Evolutionary conservation across 2,113 vertebrate species (phyloP).

Genomic region (Sylvia atricapilla): DNA sequence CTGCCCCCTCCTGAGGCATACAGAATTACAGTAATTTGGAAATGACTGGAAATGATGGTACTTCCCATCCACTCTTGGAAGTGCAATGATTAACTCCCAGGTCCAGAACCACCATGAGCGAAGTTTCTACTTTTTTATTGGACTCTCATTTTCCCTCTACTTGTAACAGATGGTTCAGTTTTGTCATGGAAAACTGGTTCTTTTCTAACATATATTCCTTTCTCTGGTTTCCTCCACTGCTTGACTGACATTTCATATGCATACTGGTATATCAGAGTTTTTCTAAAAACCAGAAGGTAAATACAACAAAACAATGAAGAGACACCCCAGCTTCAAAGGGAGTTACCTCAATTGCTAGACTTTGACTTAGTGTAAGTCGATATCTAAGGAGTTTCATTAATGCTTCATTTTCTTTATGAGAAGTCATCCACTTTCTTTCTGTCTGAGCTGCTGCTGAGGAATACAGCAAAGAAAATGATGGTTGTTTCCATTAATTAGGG

Average conservation of each 20-base stretch:
- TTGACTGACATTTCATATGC: not conserved
- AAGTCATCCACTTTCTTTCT: not conserved
- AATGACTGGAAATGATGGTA: not conserved
- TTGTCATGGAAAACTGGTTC: not conserved
- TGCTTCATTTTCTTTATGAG: not conserved
- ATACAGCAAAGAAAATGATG: not conserved
- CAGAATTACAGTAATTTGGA: not conserved
- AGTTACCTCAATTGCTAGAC: not conserved
- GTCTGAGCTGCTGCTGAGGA: not conserved
- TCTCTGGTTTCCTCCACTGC: not conserved
- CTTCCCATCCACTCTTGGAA: not conserved
- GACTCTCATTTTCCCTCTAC: not conserved
- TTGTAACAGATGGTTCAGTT: not conserved
- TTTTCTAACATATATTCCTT: not conserved
- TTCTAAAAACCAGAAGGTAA: not conserved
- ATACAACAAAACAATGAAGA: not conserved
- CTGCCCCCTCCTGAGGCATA: not conserved
- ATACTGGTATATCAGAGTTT: not conserved
- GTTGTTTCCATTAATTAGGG: not conserved
- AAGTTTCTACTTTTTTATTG: not conserved
- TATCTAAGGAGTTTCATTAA: not conserved
- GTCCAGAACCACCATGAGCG: not conserved
- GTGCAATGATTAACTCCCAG: not conserved
- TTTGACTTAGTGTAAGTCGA: not conserved
- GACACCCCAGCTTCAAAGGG: not conserved